A percentile compares a stretch with the other conserved stretches of the same genome.
Conservation (phyloP, 2,888 invertebrate species). For the Agrotis clavis region DNA sequence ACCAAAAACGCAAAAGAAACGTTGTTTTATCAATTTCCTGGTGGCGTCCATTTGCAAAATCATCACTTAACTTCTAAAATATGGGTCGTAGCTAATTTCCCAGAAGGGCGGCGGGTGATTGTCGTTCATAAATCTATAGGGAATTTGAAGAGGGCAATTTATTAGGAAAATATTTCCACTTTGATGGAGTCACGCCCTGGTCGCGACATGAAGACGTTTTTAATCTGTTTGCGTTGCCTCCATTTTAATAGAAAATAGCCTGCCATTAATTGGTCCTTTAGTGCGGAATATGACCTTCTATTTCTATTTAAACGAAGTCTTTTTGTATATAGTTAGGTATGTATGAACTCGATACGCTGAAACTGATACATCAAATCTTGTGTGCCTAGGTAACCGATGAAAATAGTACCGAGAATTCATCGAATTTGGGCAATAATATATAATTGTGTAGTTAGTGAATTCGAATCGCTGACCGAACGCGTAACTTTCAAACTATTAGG, state of each 20-base stretch:
- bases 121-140: conserved; percentile 54
- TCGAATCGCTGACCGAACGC: not conserved
- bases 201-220: conserved; percentile 54
- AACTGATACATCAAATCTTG: too few species aligned
- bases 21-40: conserved; percentile 48
- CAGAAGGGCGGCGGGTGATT: conserved; percentile 52
- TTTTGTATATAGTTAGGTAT: too few species aligned
- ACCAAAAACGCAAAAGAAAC: conserved; percentile 5
- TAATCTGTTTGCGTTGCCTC: conserved; percentile 53
- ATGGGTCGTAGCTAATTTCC: conserved; percentile 61
- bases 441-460: not conserved
- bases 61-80: conserved; percentile 60
- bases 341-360: too few species aligned
- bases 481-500: not conserved
- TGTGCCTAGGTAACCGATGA: too few species aligned
- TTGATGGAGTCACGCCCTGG: conserved; percentile 62
- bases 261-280: conserved; percentile 11
- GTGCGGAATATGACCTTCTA: not conserved
- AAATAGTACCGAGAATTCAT: not conserved
- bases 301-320: not conserved
- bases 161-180: conserved; percentile 62
- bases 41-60: conserved; percentile 37
- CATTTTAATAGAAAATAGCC: conserved; percentile 31
- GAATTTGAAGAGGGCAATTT: conserved; percentile 58
- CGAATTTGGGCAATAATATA: not conserved